A percentile compares a stretch with the other conserved stretches of the same genome.
Evolutionary conservation across 2,888 invertebrate species (phyloP).

Genomic region (Chaitophorus viminalis): DNA sequence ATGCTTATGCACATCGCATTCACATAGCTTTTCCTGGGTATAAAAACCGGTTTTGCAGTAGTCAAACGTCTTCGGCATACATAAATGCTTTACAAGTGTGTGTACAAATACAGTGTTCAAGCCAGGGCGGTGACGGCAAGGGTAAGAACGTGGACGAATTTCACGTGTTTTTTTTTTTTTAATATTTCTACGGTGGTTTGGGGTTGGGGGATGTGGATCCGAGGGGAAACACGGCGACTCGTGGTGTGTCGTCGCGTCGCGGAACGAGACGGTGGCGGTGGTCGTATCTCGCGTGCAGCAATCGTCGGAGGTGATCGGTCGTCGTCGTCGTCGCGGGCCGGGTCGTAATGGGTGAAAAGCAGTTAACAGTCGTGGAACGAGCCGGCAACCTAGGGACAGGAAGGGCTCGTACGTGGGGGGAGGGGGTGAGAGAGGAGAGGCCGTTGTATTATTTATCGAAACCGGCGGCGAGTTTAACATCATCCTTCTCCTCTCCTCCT

Average conservation of each 20-base stretch:
- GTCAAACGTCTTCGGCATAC: neutral
- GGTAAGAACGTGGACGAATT: too few species aligned
- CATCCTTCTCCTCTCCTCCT: neutral
- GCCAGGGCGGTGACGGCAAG: too few species aligned
- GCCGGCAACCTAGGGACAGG: too few species aligned
- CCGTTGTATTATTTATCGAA: slow-evolving; percentile 59
- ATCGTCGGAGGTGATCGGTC: neutral
- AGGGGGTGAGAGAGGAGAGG: neutral
- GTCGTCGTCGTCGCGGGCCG: neutral
- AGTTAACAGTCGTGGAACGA: slow-evolving; percentile 37
- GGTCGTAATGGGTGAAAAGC: slow-evolving; percentile 48
- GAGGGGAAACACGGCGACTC: neutral
- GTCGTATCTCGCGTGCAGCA: neutral
- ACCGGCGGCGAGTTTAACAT: slow-evolving; percentile 48
- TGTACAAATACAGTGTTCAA: too few species aligned
- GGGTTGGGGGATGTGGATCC: too few species aligned
- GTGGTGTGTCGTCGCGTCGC: neutral
- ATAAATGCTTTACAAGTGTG: too few species aligned
- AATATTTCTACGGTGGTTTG: too few species aligned
- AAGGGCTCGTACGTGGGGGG: neutral
- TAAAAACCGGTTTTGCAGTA: too few species aligned
- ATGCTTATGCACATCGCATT: too few species aligned
- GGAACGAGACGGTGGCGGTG: neutral
- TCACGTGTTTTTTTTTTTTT: too few species aligned
- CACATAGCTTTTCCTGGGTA: too few species aligned